Conservation (phyloP, 1,140 invertebrate species). For the Sitophilus oryzae region DNA sequence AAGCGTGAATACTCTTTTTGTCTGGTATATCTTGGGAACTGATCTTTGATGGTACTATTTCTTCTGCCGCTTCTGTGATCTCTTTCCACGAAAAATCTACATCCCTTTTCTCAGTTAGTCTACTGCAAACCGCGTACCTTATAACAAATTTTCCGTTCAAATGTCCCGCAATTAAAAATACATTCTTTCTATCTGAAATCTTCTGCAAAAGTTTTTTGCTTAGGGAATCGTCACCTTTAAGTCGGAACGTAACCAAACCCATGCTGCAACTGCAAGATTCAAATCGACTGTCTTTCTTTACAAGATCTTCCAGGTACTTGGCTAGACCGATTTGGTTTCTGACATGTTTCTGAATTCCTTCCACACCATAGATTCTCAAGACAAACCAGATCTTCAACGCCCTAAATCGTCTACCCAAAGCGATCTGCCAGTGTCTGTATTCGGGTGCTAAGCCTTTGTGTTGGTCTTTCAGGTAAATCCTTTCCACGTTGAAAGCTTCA, state of each 20-base stretch:
- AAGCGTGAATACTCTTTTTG: constrained; percentile 12
- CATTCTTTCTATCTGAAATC: constrained; percentile 69
- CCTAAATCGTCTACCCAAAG: constrained; percentile 84
- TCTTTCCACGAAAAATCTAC: constrained; percentile 79
- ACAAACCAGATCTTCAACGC: constrained; percentile 95
- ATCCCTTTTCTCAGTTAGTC: constrained; percentile 63
- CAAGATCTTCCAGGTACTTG: constrained; percentile 66
- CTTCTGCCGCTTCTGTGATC: constrained; percentile 55
- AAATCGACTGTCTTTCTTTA: constrained; percentile 68
- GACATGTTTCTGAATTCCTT: constrained; percentile 74
- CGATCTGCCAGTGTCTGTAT: constrained; percentile 93
- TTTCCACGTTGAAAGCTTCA: constrained; percentile 86
- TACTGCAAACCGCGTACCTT: constrained; percentile 77
- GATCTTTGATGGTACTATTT: constrained; percentile 32
- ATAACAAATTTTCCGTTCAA: constrained; percentile 67
- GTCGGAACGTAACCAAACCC: constrained; percentile 82
- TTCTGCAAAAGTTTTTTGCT: constrained; percentile 71
- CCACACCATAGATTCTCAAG: constrained; percentile 74
- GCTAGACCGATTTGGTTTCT: constrained; percentile 71
- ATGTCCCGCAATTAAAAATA: constrained; percentile 78
- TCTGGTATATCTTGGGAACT: constrained; percentile 3
- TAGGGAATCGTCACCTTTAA: constrained; percentile 68
- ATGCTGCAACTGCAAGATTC: constrained; percentile 55
- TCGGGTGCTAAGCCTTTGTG: constrained; percentile 69
- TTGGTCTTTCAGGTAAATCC: constrained; percentile 78